Conservation (phyloP, 92 coral and sea anemone species). For the Chrysogorgia sp. region DNA sequence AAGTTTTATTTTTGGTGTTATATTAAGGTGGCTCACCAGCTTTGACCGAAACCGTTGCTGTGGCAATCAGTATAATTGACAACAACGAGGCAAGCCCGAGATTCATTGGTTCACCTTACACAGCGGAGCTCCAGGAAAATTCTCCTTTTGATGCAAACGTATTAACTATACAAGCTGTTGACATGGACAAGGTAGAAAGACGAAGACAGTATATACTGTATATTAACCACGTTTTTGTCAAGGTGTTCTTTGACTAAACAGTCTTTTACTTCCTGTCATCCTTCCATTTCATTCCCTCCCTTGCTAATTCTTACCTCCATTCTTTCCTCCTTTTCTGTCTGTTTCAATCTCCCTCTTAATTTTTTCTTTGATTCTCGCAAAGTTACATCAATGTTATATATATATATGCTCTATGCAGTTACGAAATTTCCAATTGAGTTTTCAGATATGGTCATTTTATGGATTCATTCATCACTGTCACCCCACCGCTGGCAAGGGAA, state of each 20-base stretch:
- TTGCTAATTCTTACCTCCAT: too few relatives aligned
- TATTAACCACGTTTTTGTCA: too few relatives aligned
- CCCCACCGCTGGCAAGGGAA: not conserved
- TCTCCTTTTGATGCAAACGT: slow-evolving; percentile 53
- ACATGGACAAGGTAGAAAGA: slow-evolving; percentile 52
- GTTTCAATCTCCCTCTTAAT: too few relatives aligned
- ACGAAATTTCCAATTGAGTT: not conserved
- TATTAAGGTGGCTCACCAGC: slow-evolving; percentile 55
- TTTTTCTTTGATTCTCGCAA: too few relatives aligned
- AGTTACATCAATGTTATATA: too few relatives aligned
- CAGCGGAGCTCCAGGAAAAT: slow-evolving; percentile 67
- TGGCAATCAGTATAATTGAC: slow-evolving; percentile 54
- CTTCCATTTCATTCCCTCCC: too few relatives aligned
- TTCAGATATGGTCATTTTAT: not conserved
- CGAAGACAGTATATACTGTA: too few relatives aligned
- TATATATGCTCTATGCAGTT: not conserved
- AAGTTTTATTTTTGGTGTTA: not conserved
- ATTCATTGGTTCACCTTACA: slow-evolving; percentile 53
- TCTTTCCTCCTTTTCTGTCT: too few relatives aligned
- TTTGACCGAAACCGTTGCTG: slow-evolving; percentile 51
- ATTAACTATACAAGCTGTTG: slow-evolving; percentile 67
- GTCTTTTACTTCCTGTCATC: too few relatives aligned
- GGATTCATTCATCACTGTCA: not conserved
- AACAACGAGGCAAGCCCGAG: slow-evolving; percentile 66
- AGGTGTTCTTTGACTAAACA: too few relatives aligned